Percentiles rank a stretch among this genome's conserved stretches.
These are phyloP conservation scores for Eristalis arbustorum DNA, from an alignment of 2,888 invertebrate genomes.

Conservation along the genomic window DNA sequence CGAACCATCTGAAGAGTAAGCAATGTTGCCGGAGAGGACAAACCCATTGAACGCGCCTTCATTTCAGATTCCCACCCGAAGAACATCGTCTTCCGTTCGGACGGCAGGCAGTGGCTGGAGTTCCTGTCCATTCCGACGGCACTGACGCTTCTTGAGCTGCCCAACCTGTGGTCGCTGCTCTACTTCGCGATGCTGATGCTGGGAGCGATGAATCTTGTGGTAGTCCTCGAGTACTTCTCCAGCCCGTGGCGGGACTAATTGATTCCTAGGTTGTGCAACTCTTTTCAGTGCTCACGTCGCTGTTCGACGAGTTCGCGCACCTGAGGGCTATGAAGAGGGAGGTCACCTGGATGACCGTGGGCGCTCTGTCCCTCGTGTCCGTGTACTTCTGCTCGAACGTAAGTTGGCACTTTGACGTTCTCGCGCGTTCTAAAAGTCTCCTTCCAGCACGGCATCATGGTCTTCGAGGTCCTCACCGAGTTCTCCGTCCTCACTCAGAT, in stretches of 20 bases:
- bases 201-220: conserved; percentile 59
- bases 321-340: conserved; percentile 74
- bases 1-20: conserved; percentile 57
- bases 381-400: conserved; percentile 59
- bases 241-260: neutral
- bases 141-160: conserved; percentile 46
- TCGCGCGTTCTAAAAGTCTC: neutral
- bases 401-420: conserved; percentile 46
- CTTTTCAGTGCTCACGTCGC: conserved; percentile 74
- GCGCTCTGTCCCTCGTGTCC: conserved; percentile 35
- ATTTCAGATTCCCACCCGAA: conserved; percentile 38
- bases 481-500: conserved; percentile 82
- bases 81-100: conserved; percentile 70
- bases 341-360: conserved; percentile 72
- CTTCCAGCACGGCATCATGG: conserved; percentile 53
- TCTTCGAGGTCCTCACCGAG: conserved; percentile 50
- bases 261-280: conserved; percentile 72
- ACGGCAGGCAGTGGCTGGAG: conserved; percentile 65
- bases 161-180: conserved; percentile 61
- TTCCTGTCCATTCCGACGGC: conserved; percentile 47
- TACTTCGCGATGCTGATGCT: conserved; percentile 61
- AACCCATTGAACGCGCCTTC: neutral
- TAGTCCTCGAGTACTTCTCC: neutral
- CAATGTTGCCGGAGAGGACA: no score
- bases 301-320: conserved; percentile 77